Evolutionary conservation across 2,797 vertebrate species (phyloP).

Genomic region (Fundulus diaphanus): DNA sequence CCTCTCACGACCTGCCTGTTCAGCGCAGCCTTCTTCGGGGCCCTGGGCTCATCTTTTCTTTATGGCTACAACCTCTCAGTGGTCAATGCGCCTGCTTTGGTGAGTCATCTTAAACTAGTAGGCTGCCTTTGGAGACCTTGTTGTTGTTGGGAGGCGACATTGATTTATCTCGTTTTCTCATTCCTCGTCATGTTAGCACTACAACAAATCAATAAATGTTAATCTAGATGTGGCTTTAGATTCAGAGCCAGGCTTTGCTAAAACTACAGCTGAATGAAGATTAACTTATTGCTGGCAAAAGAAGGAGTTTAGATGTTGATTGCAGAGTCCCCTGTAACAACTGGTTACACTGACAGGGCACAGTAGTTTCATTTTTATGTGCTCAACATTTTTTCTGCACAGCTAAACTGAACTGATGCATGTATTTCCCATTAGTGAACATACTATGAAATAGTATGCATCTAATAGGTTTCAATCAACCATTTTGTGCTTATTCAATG

Average conservation of each 20-base stretch:
- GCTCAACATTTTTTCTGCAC: neutral
- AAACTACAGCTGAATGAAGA: neutral
- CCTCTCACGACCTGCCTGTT: constrained; percentile 83
- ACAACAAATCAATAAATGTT: constrained; percentile 20
- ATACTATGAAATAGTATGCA: too few relatives aligned
- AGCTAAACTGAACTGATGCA: neutral
- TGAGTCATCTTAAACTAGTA: constrained; percentile 83
- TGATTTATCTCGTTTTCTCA: constrained; percentile 25
- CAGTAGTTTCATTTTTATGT: neutral
- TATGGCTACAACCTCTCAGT: constrained; percentile 96
- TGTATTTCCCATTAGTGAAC: too few relatives aligned
- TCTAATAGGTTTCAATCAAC: too few relatives aligned
- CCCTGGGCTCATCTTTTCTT: constrained; percentile 93
- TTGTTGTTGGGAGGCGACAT: neutral
- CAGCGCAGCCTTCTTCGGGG: constrained; percentile 85
- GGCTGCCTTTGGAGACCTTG: neutral
- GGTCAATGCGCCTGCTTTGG: constrained; percentile 90
- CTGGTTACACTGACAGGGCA: neutral
- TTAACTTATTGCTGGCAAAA: neutral
- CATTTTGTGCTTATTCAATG: too few relatives aligned
- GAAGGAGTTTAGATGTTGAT: neutral
- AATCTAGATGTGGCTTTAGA: neutral
- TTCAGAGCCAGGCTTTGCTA: neutral
- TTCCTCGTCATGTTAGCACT: constrained; percentile 8
- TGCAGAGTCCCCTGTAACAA: neutral